Base-by-base conservation (phyloP, 2,888 invertebrate species). In the Melanargia galathea region DNA sequence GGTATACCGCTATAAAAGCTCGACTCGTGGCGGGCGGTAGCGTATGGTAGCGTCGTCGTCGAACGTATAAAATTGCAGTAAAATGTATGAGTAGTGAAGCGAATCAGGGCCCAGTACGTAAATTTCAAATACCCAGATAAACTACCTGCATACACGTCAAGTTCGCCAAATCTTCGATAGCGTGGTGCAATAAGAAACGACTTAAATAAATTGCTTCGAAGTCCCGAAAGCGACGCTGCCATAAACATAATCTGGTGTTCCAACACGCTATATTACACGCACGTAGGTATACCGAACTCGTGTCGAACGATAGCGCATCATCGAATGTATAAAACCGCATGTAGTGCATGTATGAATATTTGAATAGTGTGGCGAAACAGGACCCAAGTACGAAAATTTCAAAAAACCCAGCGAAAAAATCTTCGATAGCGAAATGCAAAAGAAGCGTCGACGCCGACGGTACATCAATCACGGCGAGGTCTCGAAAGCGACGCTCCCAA, bases 401-500 rank as follows among this genome's bases (percentile, higher is more conserved):
- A 51, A 43, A 18, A 43, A 10, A 43, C 35, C 13, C 35, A 38
- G n/a, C 52, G 51, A 33, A n/a, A n/a, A 57, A 63, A 63, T 63
- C 38, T 61, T 46, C 51, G 51, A 66, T 52, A 63, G 55, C 58
- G 40, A 62, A 51, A 62, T 61, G 46, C 59, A 56, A 64, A 62
- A 67, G 56, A 48, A 66, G 64, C 55, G 46, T n/a, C 60, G 54
- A 46, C 38, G 18, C 13, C 35, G 11, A 4, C 7, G 18, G 3
- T 46, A 62, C 64, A 43, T 43, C 43, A 60, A 51, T 67, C 60
- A 60, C 62, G 59, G 59, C 64, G 64, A 65, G 63, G 65, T 68
- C 69, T 69, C 65, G 64, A 65, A 64, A 66, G 63, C 66, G 67
- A 67, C 67, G 64, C 66, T 69, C 68, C 66, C 69, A 69, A 69